Base-by-base conservation (phyloP, 2,797 vertebrate genomes). In the Sebastes variabilis region DNA sequence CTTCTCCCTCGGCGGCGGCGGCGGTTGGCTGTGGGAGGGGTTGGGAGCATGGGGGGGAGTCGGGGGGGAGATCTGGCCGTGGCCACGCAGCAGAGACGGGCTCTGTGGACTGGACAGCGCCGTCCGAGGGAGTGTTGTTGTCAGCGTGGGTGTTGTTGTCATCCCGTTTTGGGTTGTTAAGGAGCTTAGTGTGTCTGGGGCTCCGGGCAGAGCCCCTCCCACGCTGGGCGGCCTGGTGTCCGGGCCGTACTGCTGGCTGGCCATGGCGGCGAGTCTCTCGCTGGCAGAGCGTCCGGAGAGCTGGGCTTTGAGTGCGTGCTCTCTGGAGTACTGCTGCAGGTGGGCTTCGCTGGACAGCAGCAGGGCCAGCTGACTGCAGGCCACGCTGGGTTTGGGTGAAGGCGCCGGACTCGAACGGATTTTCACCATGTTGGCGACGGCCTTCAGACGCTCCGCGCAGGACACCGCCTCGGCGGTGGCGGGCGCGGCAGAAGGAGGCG, bases 311-410 rank as follows among this genome's bases (percentile, higher is more conserved):
- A 99, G 94, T 70, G 98, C 97, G 24, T 99, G 99, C 93, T 99
- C 98, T 89, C 97, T 96, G 73, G 98, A 99, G 92, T 99, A 99
- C 93, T 99, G 98, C 94, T 99, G 98, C 87, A 99, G 94, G 91
- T 99, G 98, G 81, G 98, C 98, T 92, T 99, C 99, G 8, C 99
- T 99, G 34, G 99, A 99, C 49, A 99, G 96, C 69, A 99, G 95
- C 55, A 99, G 92, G n/a, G 99, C 99, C 69, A 99, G 91, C 67
- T 99, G 99, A 94, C 99, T 99, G 90, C 99, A 99, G 8, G 98
- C 98, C 46, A 99, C 96, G 9, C 98, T 99, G 79, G 99, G 99
- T 84, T 99, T 99, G 4, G 99, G 99, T 0, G 98, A 99, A 77
- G 97, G 95, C 73, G 97, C 96, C 7, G 98, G 98, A 85, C 98